These are phyloP conservation scores for Hemibagrus guttatus DNA, from an alignment of 2,797 vertebrate species.

Conservation along the genomic window DNA sequence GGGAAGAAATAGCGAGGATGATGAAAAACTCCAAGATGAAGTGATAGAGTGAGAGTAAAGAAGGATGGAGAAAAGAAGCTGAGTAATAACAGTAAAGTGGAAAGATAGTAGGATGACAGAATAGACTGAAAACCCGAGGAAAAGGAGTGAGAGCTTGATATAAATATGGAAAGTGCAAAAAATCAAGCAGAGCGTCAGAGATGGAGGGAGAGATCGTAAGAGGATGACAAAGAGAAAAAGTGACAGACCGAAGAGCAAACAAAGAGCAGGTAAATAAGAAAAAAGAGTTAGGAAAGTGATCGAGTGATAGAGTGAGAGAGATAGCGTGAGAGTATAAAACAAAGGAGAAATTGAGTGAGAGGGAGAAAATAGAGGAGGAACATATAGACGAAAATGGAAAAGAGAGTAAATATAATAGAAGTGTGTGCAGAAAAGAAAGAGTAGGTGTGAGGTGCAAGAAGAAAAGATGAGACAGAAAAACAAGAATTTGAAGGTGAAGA, in stretches of 20 bases:
- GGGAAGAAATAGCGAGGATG: background rate
- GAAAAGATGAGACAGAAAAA: background rate
- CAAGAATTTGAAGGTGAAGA: background rate
- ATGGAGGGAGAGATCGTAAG: background rate
- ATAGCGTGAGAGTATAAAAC: background rate
- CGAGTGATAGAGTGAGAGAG: background rate
- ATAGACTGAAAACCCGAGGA: background rate
- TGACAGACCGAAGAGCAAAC: background rate
- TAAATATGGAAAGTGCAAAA: background rate
- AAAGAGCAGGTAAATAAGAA: background rate
- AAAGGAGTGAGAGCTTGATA: background rate
- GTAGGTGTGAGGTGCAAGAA: background rate
- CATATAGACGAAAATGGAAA: background rate
- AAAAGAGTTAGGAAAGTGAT: background rate
- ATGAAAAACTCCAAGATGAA: background rate
- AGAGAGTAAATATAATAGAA: background rate
- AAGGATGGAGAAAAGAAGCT: background rate
- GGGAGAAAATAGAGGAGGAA: background rate
- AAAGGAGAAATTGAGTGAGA: background rate
- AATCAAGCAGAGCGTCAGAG: background rate
- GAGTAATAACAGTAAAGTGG: background rate
- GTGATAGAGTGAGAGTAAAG: background rate
- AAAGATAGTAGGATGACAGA: background rate
- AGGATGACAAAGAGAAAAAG: background rate
- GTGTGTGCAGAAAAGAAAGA: background rate